Base-by-base conservation (phyloP, 2,797 vertebrate genomes). In the Acanthiza pusilla region DNA sequence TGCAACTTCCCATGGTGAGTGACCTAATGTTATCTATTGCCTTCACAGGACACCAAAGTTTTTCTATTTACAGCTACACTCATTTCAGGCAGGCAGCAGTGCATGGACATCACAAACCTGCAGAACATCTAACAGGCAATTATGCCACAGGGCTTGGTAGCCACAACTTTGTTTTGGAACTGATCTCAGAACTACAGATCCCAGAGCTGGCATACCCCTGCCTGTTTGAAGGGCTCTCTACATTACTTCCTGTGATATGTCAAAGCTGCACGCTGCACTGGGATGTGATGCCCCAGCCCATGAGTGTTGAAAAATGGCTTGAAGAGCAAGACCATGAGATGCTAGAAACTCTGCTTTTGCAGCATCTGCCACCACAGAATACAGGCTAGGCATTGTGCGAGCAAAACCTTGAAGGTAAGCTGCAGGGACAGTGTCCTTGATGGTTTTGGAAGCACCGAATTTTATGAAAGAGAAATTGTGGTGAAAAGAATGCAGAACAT, bases 171-270 rank as follows among this genome's bases (percentile, higher is more conserved):
- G 1, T 10, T 91, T 80, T 48, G 25, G 34, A 92, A n/a, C 29
- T 32, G 20, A 38, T 36, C 22, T 58, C 62, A 51, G 67, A 75
- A 23, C 22, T 19, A 11, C 0, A 1, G 34, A 42, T 68, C 58
- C 13, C 58, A 65, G 53, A 51, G 30, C n/a, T 45, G 40, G 15
- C 45, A 60, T 25, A 20, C 16, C 47, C 29, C 32, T 53, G 16
- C 11, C 22, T 32, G 14, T 34, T 66, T 36, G 10, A 26, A 54
- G 19, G 17, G 47, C 27, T 78, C 17, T 36, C 36, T 3, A 13
- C 2, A 4, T 34, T 48, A 32, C 42, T 2, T 0, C 32, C 55
- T 14, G 40, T 0, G 1, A 8, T 27, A 18, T 6, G 15, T 43
- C 45, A 26, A 45, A 80, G n/a, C 3, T 26, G 30, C 18, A 15